phyloP scores from a whole-genome alignment of 2,888 invertebrate genomes.

The Pterobdella sp. region DNA sequence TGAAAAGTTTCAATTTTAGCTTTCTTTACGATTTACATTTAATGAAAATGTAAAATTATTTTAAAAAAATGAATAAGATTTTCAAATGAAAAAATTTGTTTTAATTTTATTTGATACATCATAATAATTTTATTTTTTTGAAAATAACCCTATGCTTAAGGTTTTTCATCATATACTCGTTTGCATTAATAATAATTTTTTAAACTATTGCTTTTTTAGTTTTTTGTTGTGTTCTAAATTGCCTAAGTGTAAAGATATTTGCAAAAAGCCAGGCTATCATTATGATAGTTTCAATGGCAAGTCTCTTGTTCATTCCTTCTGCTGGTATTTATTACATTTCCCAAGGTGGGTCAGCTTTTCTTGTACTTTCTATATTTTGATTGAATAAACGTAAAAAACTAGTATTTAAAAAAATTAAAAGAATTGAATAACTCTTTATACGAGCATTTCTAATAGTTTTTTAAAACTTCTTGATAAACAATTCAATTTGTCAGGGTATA shows the following conservation, averaged over 20 bases:
- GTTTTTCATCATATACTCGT: too few relatives aligned
- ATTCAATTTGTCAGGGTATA: conserved; percentile 16
- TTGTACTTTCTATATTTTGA: too few relatives aligned
- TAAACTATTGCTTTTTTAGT: conserved; percentile 2
- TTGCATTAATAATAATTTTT: too few relatives aligned
- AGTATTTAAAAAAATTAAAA: too few relatives aligned
- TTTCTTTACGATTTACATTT: too few relatives aligned
- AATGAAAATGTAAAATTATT: too few relatives aligned
- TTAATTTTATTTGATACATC: not conserved
- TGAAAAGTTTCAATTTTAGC: too few relatives aligned
- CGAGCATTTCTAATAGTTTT: not conserved
- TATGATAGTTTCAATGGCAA: conserved; percentile 42
- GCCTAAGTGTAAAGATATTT: conserved; percentile 43
- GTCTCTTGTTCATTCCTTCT: conserved; percentile 65
- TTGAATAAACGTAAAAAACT: not conserved
- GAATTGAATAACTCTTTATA: not conserved
- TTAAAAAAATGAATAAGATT: too few relatives aligned
- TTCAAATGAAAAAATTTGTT: too few relatives aligned
- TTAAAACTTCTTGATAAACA: not conserved
- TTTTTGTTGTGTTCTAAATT: conserved; percentile 41
- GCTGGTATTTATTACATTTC: conserved; percentile 76
- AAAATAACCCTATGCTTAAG: too few relatives aligned
- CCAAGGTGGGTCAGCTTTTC: conserved; percentile 58
- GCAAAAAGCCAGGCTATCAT: conserved; percentile 43
- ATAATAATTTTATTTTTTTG: not conserved